Evolutionary conservation across 2,888 invertebrate genomes (phyloP).

Genomic region (Hirtodrosophila histrioides): DNA sequence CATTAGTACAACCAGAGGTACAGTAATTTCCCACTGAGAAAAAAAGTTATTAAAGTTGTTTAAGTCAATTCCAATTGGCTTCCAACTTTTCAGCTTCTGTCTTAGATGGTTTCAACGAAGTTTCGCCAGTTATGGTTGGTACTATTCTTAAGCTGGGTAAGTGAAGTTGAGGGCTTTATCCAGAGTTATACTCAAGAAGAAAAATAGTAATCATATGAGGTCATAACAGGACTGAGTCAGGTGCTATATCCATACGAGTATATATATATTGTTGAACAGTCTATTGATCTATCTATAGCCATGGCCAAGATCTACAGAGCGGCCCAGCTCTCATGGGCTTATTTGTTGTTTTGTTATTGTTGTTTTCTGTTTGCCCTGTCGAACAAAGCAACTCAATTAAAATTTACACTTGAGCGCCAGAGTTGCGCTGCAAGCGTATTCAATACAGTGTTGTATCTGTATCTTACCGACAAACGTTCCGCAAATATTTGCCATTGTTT

Average conservation of each 20-base stretch:
- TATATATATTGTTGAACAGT: neutral
- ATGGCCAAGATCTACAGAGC: slow-evolving; percentile 3
- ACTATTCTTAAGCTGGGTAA: too few relatives aligned
- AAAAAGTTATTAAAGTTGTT: too few relatives aligned
- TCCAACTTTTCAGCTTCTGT: too few relatives aligned
- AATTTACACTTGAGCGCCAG: slow-evolving; percentile 18
- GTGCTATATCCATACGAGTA: neutral
- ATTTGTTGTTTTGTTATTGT: slow-evolving; percentile 3
- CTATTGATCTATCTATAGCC: slow-evolving; percentile 16
- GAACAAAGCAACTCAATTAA: slow-evolving; percentile 55
- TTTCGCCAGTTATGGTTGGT: too few relatives aligned
- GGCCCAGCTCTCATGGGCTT: slow-evolving; percentile 20
- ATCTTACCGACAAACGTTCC: slow-evolving; percentile 45
- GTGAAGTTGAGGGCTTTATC: slow-evolving; percentile 6
- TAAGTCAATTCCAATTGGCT: too few relatives aligned
- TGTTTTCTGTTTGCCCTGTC: slow-evolving; percentile 23
- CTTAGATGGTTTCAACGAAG: too few relatives aligned
- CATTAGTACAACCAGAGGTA: too few relatives aligned
- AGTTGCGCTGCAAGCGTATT: neutral
- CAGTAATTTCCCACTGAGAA: too few relatives aligned
- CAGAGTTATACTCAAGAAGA: too few relatives aligned
- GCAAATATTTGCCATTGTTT: slow-evolving; percentile 70
- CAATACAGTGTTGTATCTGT: slow-evolving; percentile 31
- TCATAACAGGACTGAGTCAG: slow-evolving; percentile 8
- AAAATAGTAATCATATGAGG: slow-evolving; percentile 2